Evolutionary conservation across 2,797 vertebrate genomes (phyloP).

Genomic region (Acanthurus lineatus): DNA sequence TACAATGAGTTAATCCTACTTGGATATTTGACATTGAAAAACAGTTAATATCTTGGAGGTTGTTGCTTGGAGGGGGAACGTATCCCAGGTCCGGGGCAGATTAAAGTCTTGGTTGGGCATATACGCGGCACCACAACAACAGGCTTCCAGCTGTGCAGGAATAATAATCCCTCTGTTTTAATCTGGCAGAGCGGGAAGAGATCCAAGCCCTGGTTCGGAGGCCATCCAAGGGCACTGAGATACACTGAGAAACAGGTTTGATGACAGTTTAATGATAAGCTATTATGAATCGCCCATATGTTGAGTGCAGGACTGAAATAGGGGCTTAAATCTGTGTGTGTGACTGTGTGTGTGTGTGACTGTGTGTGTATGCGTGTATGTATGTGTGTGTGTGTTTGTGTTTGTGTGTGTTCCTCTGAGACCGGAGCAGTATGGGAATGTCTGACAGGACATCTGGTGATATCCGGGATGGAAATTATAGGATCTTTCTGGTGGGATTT

Average conservation of each 20-base stretch:
- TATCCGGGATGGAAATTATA: conserved; percentile 26
- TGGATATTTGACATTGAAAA: conserved; percentile 50
- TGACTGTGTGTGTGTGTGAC: background rate
- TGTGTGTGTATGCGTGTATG: no score
- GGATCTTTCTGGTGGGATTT: conserved; percentile 55
- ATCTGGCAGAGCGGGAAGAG: conserved; percentile 59
- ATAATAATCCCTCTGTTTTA: conserved; percentile 74
- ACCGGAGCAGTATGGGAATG: conserved; percentile 1
- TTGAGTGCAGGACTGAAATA: background rate
- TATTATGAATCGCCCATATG: conserved; percentile 34
- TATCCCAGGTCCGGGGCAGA: conserved; percentile 48
- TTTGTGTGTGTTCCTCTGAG: no score
- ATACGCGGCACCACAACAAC: conserved; percentile 41
- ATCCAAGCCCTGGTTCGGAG: conserved; percentile 24
- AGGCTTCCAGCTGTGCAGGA: conserved; percentile 67
- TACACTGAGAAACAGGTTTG: conserved; percentile 21
- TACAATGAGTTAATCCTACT: conserved; percentile 61
- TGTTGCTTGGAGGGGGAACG: conserved; percentile 2
- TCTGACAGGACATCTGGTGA: conserved; percentile 49
- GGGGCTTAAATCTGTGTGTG: conserved; percentile 28
- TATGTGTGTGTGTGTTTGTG: no score
- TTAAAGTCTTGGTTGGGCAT: conserved; percentile 65
- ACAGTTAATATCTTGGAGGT: conserved; percentile 60
- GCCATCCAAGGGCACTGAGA: conserved; percentile 20
- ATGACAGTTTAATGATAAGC: conserved; percentile 30